A percentile compares a stretch with the other conserved stretches of the same genome.
phyloP scores from a whole-genome alignment of 2,797 vertebrate genomes.

The Phrynocephalus guinanensis region DNA sequence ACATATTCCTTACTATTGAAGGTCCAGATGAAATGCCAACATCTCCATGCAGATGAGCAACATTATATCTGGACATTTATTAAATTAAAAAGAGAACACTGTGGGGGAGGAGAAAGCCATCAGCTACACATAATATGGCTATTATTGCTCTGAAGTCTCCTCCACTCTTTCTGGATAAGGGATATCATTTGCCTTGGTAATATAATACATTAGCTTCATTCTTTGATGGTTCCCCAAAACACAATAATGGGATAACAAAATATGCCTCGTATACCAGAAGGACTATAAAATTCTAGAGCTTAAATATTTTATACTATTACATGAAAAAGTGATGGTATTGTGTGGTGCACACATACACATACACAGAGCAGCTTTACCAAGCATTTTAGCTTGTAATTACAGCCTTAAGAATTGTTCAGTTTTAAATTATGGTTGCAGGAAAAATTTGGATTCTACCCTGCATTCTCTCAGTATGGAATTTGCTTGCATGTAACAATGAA shows the following conservation, averaged over 20 bases:
- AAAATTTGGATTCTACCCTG: not conserved
- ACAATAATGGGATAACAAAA: conserved; percentile 43
- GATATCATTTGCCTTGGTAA: conserved; percentile 24
- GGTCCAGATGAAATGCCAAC: conserved; percentile 26
- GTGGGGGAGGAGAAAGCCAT: not conserved
- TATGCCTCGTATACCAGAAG: conserved; percentile 23
- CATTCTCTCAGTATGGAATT: not conserved
- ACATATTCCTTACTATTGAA: conserved; percentile 51
- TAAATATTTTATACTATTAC: conserved; percentile 30
- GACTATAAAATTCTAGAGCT: conserved; percentile 41
- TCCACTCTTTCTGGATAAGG: not conserved
- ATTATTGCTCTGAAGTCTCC: conserved; percentile 27
- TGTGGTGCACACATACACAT: not conserved
- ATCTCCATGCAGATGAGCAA: not conserved
- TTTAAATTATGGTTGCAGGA: conserved; percentile 1
- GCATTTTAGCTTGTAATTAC: conserved; percentile 18
- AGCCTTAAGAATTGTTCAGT: not conserved
- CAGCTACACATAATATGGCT: not conserved
- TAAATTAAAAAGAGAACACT: not conserved
- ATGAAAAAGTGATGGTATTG: not conserved
- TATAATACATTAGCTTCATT: not conserved
- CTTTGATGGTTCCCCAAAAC: conserved; percentile 27
- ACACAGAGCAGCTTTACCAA: not conserved
- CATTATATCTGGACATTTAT: not conserved
- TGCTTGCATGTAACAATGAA: not conserved